Evolutionary conservation across 37 sponge, comb jelly and placozoan species (phyloP).

Genomic region (Tethya wilhelma): DNA sequence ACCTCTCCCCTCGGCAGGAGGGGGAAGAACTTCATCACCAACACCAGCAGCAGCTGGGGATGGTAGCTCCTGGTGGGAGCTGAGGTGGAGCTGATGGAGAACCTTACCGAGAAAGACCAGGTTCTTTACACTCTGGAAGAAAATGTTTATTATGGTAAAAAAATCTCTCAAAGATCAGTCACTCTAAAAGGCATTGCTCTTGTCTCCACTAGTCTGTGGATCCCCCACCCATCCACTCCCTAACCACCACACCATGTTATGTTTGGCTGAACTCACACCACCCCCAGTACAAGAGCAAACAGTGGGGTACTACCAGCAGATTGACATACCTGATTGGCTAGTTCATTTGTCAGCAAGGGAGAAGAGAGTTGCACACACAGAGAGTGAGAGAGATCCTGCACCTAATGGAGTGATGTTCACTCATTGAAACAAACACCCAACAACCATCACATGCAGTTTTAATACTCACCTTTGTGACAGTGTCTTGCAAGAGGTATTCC

Average conservation of each 20-base stretch:
- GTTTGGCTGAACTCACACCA: too few relatives aligned
- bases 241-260: too few relatives aligned
- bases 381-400: conserved; percentile 18
- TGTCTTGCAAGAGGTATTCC: conserved; percentile 22
- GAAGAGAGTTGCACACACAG: conserved; percentile 54
- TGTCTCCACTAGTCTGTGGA: too few relatives aligned
- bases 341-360: conserved; percentile 35
- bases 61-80: not conserved
- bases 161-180: not conserved
- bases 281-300: too few relatives aligned
- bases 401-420: conserved; percentile 22
- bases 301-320: too few relatives aligned
- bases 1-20: not conserved
- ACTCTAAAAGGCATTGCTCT: too few relatives aligned
- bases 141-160: not conserved
- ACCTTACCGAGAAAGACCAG: conserved; percentile 70
- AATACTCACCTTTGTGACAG: conserved; percentile 14
- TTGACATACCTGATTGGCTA: conserved; percentile 68
- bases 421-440: too few relatives aligned
- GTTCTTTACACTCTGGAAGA: conserved; percentile 74
- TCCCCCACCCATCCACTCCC: too few relatives aligned
- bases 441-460: not conserved
- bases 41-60: not conserved
- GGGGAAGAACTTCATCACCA: not conserved
- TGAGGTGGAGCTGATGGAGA: conserved; percentile 11